phyloP scores from a whole-genome alignment of 2,113 vertebrate genomes.

The Syrrhaptes paradoxus region DNA sequence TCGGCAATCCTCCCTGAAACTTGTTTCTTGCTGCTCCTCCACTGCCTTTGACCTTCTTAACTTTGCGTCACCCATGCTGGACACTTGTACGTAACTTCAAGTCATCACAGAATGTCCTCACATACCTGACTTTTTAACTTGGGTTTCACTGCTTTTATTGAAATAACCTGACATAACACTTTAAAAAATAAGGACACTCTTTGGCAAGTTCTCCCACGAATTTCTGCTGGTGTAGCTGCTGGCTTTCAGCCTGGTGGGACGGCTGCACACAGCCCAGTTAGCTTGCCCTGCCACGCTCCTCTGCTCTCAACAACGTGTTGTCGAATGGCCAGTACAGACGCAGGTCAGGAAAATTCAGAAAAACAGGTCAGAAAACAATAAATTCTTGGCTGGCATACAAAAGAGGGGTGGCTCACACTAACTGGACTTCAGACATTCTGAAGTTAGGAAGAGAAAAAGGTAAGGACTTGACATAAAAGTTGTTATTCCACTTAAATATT shows the following conservation, averaged over 20 bases:
- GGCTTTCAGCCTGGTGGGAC: neutral
- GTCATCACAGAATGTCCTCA: neutral
- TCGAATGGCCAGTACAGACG: neutral
- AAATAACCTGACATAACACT: neutral
- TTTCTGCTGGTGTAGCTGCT: neutral
- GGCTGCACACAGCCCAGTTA: accelerated
- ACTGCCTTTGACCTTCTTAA: neutral
- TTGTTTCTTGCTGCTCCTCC: neutral
- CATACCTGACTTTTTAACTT: neutral
- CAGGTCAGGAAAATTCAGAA: neutral
- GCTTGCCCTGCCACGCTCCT: neutral
- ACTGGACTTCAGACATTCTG: neutral
- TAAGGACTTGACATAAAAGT: neutral
- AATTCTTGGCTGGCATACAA: neutral
- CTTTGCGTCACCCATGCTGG: neutral
- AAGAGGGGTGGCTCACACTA: neutral
- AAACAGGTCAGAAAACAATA: neutral
- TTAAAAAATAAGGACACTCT: neutral
- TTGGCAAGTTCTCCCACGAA: neutral
- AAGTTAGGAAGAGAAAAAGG: neutral
- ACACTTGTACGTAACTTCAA: neutral
- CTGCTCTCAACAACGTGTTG: neutral
- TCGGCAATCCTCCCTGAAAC: neutral
- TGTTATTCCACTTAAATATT: neutral
- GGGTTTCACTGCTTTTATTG: neutral